phyloP scores from a whole-genome alignment of 2,797 vertebrate genomes.

The Bovichtus diacanthus region DNA sequence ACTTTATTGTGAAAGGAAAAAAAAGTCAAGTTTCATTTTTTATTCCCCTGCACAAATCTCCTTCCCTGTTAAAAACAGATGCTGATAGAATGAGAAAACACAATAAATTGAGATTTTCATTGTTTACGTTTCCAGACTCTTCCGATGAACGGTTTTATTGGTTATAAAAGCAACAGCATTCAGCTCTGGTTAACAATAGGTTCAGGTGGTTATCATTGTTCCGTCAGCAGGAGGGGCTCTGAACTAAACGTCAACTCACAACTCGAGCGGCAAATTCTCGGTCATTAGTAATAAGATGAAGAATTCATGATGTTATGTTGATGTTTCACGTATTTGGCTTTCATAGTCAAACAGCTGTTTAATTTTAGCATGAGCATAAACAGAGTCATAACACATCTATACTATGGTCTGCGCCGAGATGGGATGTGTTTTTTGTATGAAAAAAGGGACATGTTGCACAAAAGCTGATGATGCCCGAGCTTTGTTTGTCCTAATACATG shows the following conservation, averaged over 20 bases:
- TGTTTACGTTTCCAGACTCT: slow-evolving; percentile 67
- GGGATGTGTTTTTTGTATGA: not conserved
- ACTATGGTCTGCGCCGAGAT: accelerated
- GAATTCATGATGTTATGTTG: not conserved
- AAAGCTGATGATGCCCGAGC: not conserved
- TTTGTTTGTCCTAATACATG: not conserved
- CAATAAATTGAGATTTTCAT: slow-evolving; percentile 62
- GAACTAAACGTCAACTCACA: slow-evolving; percentile 3
- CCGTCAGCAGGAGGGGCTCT: slow-evolving; percentile 47
- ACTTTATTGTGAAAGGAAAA: slow-evolving; percentile 61
- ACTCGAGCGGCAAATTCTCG: not conserved
- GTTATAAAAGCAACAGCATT: slow-evolving; percentile 55
- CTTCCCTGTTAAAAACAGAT: slow-evolving; percentile 72
- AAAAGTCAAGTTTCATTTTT: slow-evolving; percentile 60
- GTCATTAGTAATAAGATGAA: not conserved
- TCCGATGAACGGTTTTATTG: slow-evolving; percentile 64
- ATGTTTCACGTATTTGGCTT: not conserved
- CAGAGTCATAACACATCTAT: not conserved
- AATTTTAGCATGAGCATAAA: not conserved
- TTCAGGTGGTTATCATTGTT: slow-evolving; percentile 64
- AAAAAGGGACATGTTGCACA: not conserved
- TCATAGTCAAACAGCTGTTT: not conserved
- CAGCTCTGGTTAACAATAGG: slow-evolving; percentile 38
- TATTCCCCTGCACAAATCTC: slow-evolving; percentile 60
- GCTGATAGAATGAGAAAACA: slow-evolving; percentile 69